phyloP scores from a whole-genome alignment of 2,888 invertebrate genomes.

The Lasioglossum vierecki region DNA sequence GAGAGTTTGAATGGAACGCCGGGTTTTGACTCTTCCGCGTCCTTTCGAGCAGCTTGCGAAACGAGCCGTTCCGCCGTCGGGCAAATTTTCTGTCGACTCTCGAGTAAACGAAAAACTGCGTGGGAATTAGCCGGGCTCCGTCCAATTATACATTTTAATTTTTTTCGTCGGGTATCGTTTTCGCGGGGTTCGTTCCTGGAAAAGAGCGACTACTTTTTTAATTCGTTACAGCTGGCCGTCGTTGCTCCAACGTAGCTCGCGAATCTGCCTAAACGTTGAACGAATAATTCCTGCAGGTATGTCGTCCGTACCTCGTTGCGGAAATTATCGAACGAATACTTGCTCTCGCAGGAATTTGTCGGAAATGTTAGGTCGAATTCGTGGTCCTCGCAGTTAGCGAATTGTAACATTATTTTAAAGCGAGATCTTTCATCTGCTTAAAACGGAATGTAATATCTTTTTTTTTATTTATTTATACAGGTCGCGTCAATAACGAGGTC shows the following conservation, averaged over 20 bases:
- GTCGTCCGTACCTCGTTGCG: background rate
- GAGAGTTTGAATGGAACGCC: background rate
- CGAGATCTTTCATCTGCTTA: too few relatives aligned
- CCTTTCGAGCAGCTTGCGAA: background rate
- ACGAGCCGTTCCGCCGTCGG: background rate
- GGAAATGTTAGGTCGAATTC: background rate
- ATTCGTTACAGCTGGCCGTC: background rate
- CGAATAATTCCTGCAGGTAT: background rate
- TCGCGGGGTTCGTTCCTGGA: background rate
- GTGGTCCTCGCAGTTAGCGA: background rate
- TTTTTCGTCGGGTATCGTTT: background rate
- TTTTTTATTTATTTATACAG: too few relatives aligned
- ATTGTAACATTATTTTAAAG: background rate
- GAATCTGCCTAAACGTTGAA: background rate
- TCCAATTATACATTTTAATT: constrained; percentile 6
- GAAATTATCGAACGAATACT: background rate
- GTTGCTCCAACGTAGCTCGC: background rate
- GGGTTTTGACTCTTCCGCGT: background rate
- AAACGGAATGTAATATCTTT: too few relatives aligned
- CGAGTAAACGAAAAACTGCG: background rate
- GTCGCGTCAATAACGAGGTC: too few relatives aligned
- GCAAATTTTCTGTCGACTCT: background rate
- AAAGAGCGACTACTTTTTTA: background rate
- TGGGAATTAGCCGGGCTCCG: background rate
- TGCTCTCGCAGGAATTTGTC: background rate